Base-by-base conservation (phyloP, 2,113 vertebrate species). In the Silurus asotus region DNA sequence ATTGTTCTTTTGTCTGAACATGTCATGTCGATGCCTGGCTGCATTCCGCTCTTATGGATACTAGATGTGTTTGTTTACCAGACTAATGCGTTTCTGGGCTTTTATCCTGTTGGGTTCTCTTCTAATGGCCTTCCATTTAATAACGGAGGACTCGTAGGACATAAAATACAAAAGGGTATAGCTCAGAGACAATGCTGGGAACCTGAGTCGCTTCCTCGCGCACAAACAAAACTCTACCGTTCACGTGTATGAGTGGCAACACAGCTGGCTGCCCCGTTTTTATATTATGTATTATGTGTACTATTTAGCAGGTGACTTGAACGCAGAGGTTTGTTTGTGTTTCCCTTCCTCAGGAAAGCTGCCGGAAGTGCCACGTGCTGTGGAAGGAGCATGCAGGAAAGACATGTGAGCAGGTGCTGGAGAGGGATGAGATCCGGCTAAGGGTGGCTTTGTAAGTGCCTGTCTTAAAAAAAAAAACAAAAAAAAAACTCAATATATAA, bases 371-470 rank as follows among this genome's bases (percentile, higher is more conserved):
- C 91, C 97, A 98, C 84, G 96, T 97, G 75, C 94, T 97, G 90
- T 99, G 98, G 98, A 99, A 99, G 92, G 96, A 96, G 86, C 98
- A 99, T 84, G 94, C 93, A 48, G 97, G 97, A 87, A 97, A 97
- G 92, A 97, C 96, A 55, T 99, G 98, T 0, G 96, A 97, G 90
- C 95, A 98, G 92, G 95, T 98, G 91, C 95, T 97, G 74, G 97
- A 99, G 91, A 96, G 95, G 86, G 97, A 98, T 48, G 97, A 98
- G 94, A 97, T 98, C 91, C 97, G 96, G 89, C 97, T 97, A 92
- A 95, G 98, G 87, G 97, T 97, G 2, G 95, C 96, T 61, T 95
- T 98, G 97, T 98, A 92, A 97, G 97, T 96, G 76, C 20, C 83
- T 62, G 15, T 45, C 72, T 3, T 4, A 28, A 28, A 15, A 28